phyloP scores from a whole-genome alignment of 2,113 vertebrate genomes.

The Heterochromis multidens region DNA sequence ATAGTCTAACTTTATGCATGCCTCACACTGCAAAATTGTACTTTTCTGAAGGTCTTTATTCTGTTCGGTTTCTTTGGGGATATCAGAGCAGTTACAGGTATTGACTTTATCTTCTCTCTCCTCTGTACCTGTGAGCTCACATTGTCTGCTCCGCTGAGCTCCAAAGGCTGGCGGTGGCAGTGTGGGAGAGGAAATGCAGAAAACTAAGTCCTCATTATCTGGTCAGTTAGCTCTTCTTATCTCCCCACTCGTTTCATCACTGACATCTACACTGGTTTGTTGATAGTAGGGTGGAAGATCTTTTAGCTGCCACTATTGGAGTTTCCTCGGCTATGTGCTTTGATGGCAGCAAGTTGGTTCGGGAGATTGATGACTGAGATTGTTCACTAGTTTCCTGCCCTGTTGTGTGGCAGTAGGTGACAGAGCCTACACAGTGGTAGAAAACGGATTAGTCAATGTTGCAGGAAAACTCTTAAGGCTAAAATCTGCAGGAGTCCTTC shows the following conservation, averaged over 20 bases:
- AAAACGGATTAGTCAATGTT: not conserved
- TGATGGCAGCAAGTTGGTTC: not conserved
- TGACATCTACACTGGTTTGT: conserved; percentile 12
- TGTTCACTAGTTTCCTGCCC: not conserved
- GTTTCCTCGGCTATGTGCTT: not conserved
- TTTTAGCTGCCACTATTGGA: not conserved
- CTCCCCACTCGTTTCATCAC: conserved; percentile 8
- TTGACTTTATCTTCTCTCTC: conserved; percentile 42
- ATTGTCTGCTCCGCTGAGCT: conserved; percentile 50
- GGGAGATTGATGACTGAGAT: not conserved
- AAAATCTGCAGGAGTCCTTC: not conserved
- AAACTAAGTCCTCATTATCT: conserved; percentile 48
- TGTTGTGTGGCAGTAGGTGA: not conserved
- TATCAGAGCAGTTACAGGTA: conserved; percentile 24
- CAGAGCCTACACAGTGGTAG: not conserved
- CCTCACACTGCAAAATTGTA: not conserved
- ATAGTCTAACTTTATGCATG: not conserved
- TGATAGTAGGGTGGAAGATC: conserved; percentile 4
- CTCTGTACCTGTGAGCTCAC: conserved; percentile 33
- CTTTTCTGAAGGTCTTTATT: not conserved
- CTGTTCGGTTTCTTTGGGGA: conserved; percentile 2
- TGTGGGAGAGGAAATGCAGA: conserved; percentile 22
- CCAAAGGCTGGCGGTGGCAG: conserved; percentile 17
- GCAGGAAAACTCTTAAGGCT: not conserved
- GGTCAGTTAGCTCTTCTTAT: conserved; percentile 52